Conservation (phyloP, 1,140 invertebrate genomes). For the Pachypeltis micranthus region DNA sequence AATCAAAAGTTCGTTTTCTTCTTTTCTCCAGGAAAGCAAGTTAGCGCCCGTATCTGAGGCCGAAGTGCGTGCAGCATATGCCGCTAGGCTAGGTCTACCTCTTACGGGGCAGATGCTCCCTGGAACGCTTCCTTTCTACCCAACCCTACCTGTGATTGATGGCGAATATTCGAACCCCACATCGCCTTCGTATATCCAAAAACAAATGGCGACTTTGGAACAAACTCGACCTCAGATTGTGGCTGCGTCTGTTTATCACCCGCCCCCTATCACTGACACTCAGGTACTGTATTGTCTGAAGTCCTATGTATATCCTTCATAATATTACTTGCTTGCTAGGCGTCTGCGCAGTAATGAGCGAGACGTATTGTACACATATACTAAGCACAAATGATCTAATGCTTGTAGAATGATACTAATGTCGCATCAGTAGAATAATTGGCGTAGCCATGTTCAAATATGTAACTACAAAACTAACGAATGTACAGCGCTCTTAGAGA, state of each 20-base stretch:
- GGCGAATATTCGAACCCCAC: constrained; percentile 40
- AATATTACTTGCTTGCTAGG: too few species aligned
- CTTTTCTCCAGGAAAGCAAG: constrained; percentile 24
- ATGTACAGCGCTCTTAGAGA: too few species aligned
- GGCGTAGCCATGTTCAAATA: too few species aligned
- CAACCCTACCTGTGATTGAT: constrained; percentile 49
- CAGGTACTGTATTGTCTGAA: constrained; percentile 37
- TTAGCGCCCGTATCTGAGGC: constrained; percentile 58
- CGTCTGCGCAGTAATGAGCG: too few species aligned
- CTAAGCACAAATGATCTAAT: too few species aligned
- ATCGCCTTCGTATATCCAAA: constrained; percentile 42
- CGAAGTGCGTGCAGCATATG: constrained; percentile 58
- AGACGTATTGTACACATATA: too few species aligned
- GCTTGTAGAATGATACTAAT: too few species aligned
- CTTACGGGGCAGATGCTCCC: constrained; percentile 59
- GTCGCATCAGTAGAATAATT: too few species aligned
- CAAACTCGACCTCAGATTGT: constrained; percentile 32
- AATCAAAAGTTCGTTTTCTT: too few species aligned
- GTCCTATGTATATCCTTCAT: too few species aligned
- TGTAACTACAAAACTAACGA: too few species aligned
- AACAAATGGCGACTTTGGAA: constrained; percentile 48
- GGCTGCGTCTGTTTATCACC: constrained; percentile 14
- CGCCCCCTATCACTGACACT: constrained; percentile 45
- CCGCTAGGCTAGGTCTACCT: constrained; percentile 57
- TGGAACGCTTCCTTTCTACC: constrained; percentile 61